Evolutionary conservation across 2,113 vertebrate species (phyloP).

Genomic region (Dasypus novemcinctus): DNA sequence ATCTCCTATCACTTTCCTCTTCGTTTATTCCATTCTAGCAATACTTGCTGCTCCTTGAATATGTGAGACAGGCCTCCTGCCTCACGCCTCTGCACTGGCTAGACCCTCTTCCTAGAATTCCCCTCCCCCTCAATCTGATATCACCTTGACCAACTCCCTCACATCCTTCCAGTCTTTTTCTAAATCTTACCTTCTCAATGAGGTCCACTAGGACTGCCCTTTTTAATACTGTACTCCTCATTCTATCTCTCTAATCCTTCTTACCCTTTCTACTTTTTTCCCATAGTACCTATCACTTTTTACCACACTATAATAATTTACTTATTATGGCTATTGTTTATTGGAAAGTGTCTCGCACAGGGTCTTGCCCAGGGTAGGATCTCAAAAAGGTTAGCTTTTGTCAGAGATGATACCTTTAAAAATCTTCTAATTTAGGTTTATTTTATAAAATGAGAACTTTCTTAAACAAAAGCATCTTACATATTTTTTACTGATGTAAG

Average conservation of each 20-base stretch:
- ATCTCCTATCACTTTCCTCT: neutral
- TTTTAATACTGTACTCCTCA: neutral
- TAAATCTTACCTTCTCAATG: neutral
- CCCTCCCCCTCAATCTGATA: neutral
- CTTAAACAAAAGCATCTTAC: neutral
- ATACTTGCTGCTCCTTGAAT: neutral
- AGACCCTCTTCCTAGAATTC: neutral
- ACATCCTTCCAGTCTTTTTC: slow-evolving; percentile 23
- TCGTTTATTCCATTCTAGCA: neutral
- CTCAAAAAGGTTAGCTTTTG: slow-evolving; percentile 23
- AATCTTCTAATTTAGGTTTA: slow-evolving; percentile 18
- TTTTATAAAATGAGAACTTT: slow-evolving; percentile 30
- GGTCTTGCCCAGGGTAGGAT: neutral
- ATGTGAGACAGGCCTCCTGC: neutral
- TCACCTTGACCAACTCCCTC: neutral
- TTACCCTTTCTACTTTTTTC: neutral
- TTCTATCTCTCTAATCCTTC: neutral
- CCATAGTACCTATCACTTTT: neutral
- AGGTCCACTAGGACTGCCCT: neutral
- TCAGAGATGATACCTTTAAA: neutral
- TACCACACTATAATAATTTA: neutral
- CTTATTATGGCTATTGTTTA: neutral
- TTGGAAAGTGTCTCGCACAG: neutral
- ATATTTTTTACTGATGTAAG: neutral
- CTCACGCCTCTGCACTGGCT: neutral